phyloP scores from a whole-genome alignment of 2,888 invertebrate species.

The Trichopoda pennipes region DNA sequence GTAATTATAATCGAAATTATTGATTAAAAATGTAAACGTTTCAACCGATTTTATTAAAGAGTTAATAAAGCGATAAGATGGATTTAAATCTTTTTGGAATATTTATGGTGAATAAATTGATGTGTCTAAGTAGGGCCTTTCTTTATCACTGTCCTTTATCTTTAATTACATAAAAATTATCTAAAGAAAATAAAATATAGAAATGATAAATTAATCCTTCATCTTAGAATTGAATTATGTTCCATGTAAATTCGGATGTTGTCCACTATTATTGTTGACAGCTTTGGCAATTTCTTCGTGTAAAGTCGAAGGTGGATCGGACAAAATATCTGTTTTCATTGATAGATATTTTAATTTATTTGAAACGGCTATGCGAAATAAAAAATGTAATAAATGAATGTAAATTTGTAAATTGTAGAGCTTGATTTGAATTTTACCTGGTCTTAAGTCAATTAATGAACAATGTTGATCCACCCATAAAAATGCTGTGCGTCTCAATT shows the following conservation, averaged over 20 bases:
- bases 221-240: conserved; percentile 70
- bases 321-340: conserved; percentile 95
- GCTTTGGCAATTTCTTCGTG: conserved; percentile 94
- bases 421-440: conserved; percentile 84
- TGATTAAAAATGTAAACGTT: too few relatives aligned
- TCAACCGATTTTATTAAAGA: background rate
- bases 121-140: conserved; percentile 7
- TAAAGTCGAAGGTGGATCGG: conserved; percentile 90
- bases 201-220: conserved; percentile 3
- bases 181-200: conserved; percentile 24
- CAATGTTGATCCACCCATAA: conserved; percentile 98
- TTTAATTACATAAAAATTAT: conserved; percentile 19
- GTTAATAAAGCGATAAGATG: background rate
- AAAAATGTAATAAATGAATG: conserved; percentile 10
- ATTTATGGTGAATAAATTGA: background rate
- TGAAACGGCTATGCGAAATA: conserved; percentile 88
- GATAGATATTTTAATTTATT: conserved; percentile 94
- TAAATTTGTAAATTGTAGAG: background rate
- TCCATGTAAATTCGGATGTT: conserved; percentile 80
- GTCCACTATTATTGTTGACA: conserved; percentile 81
- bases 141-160: conserved; percentile 19
- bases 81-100: background rate
- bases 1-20: too few relatives aligned
- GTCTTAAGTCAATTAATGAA: conserved; percentile 95
- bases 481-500: conserved; percentile 94